phyloP scores from a whole-genome alignment of 2,888 invertebrate genomes.

The Heteropelma amictum region DNA sequence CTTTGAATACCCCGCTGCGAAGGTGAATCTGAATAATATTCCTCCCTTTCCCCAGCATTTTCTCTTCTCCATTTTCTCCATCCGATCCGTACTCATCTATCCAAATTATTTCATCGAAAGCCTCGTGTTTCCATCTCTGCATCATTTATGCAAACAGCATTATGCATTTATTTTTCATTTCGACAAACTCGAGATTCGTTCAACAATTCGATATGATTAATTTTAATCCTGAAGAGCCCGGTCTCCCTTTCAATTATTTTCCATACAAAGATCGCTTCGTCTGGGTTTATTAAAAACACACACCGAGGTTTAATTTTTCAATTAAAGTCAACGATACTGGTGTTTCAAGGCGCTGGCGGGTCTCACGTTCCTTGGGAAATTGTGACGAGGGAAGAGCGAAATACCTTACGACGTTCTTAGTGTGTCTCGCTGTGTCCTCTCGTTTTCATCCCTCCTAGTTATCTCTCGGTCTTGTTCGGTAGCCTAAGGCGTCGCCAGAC shows the following conservation, averaged over 20 bases:
- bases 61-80: not conserved
- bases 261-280: too few relatives aligned
- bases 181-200: too few relatives aligned
- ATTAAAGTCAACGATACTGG: not conserved
- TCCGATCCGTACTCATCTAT: too few relatives aligned
- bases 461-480: constrained; percentile 45
- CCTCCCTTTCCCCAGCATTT: not conserved
- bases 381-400: constrained; percentile 1
- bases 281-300: too few relatives aligned
- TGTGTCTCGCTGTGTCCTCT: constrained; percentile 1
- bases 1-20: constrained; percentile 44
- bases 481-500: constrained; percentile 52
- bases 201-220: too few relatives aligned
- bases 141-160: too few relatives aligned
- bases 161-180: too few relatives aligned
- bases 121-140: too few relatives aligned
- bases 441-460: constrained; percentile 39
- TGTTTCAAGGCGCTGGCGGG: not conserved
- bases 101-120: too few relatives aligned
- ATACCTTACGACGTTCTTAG: not conserved
- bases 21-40: not conserved
- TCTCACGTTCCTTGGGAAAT: constrained; percentile 6
- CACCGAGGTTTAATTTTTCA: not conserved
- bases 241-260: too few relatives aligned
- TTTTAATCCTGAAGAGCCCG: too few relatives aligned